Conservation (phyloP, 2,797 vertebrate genomes). For the Pempheris klunzingeri region DNA sequence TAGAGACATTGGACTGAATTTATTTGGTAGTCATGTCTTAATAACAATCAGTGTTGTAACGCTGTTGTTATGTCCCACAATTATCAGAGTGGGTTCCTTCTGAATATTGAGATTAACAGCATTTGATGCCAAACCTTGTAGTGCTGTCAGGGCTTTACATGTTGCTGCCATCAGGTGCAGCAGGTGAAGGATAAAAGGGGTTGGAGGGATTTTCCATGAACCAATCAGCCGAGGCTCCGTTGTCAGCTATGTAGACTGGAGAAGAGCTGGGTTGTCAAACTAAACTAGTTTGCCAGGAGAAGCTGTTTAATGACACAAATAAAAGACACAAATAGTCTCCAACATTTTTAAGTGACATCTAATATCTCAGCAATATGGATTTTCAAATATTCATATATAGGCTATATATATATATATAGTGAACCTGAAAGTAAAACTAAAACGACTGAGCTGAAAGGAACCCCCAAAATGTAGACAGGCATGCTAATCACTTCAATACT, state of each 20-base stretch:
- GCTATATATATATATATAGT: not conserved
- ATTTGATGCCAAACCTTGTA: not conserved
- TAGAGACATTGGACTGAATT: not conserved
- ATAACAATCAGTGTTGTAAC: conserved; percentile 8
- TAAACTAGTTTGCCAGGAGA: conserved; percentile 8
- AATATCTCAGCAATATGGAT: not conserved
- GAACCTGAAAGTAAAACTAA: conserved; percentile 6
- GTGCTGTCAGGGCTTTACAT: not conserved
- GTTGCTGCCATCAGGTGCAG: not conserved
- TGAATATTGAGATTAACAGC: not conserved
- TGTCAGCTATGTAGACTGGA: not conserved
- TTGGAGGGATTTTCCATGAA: conserved; percentile 27
- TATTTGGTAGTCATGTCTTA: not conserved
- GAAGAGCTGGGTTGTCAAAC: conserved; percentile 14
- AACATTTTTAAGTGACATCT: conserved; percentile 22
- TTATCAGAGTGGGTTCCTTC: not conserved
- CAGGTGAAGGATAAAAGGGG: not conserved
- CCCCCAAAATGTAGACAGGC: not conserved
- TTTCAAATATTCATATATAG: conserved; percentile 14
- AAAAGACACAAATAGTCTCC: conserved; percentile 28
- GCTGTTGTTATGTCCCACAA: not conserved
- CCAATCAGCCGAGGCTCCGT: conserved; percentile 1
- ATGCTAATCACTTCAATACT: not conserved
- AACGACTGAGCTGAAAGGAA: conserved; percentile 7
- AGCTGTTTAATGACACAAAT: conserved; percentile 39